Evolutionary conservation across 1,140 invertebrate species (phyloP).

Genomic region (Drosophila varians): DNA sequence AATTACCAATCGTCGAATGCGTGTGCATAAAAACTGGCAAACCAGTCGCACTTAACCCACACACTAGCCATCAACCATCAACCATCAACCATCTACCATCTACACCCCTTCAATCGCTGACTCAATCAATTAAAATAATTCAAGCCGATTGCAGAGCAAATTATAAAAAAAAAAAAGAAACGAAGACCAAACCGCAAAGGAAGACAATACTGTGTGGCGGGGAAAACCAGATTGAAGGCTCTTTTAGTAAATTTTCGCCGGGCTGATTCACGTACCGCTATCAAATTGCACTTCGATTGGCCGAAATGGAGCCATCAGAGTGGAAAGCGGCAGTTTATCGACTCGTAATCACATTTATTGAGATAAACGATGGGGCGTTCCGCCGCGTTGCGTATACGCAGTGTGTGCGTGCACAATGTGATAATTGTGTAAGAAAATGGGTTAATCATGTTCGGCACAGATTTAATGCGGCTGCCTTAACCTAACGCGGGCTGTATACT

Average conservation of each 20-base stretch:
- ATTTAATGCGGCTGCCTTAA: background rate
- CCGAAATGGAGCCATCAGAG: conserved; percentile 70
- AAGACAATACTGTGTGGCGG: conserved; percentile 51
- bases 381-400: conserved; percentile 48
- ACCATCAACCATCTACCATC: background rate
- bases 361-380: conserved; percentile 58
- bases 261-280: conserved; percentile 61
- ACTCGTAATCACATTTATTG: conserved; percentile 55
- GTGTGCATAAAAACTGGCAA: conserved; percentile 57
- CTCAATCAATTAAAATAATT: conserved; percentile 80
- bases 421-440: conserved; percentile 47
- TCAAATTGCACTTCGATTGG: conserved; percentile 69
- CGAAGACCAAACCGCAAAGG: conserved; percentile 26
- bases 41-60: conserved; percentile 35
- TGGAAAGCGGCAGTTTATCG: conserved; percentile 47
- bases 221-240: conserved; percentile 34
- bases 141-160: conserved; percentile 61
- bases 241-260: conserved; percentile 9
- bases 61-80: background rate
- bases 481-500: background rate
- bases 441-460: conserved; percentile 32
- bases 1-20: conserved; percentile 70
- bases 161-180: conserved; percentile 21
- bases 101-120: conserved; percentile 22
- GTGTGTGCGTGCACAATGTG: conserved; percentile 44